Conservation (phyloP, 2,113 vertebrate genomes). For the Aegotheles bennettii region DNA sequence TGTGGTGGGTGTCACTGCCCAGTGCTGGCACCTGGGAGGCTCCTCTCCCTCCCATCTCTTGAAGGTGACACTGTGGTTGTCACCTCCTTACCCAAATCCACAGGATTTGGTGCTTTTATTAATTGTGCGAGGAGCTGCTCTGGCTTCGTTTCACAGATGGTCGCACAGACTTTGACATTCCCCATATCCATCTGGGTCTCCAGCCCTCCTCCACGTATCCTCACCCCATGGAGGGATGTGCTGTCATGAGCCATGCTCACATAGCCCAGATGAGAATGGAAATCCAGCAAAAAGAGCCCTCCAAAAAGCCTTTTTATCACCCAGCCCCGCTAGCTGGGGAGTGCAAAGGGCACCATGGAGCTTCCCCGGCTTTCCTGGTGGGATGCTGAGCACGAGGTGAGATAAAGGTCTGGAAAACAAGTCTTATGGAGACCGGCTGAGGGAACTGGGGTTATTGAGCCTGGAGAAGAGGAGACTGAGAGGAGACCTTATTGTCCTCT, state of each 20-base stretch:
- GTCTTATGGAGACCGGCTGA: no score
- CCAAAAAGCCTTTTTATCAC: background rate
- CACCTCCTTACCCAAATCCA: background rate
- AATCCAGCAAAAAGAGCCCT: background rate
- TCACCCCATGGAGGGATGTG: accelerated
- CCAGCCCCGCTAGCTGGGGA: background rate
- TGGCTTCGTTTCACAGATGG: accelerated
- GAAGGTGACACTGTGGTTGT: background rate
- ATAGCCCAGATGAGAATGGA: background rate
- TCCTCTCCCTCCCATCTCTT: background rate
- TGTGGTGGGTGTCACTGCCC: background rate
- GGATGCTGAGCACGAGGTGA: background rate
- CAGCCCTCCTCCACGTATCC: background rate
- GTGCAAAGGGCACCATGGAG: background rate
- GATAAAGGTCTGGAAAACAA: no score
- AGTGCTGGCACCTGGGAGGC: background rate
- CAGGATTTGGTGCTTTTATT: background rate
- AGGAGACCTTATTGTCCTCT: no score
- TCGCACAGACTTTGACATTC: background rate
- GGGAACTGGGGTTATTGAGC: no score
- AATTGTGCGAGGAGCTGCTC: background rate
- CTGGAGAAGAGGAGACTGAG: no score
- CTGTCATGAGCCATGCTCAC: background rate
- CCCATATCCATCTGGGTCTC: accelerated
- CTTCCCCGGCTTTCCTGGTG: background rate